Base-by-base conservation (phyloP, 2,113 vertebrate species). In the Carlito syrichta region DNA sequence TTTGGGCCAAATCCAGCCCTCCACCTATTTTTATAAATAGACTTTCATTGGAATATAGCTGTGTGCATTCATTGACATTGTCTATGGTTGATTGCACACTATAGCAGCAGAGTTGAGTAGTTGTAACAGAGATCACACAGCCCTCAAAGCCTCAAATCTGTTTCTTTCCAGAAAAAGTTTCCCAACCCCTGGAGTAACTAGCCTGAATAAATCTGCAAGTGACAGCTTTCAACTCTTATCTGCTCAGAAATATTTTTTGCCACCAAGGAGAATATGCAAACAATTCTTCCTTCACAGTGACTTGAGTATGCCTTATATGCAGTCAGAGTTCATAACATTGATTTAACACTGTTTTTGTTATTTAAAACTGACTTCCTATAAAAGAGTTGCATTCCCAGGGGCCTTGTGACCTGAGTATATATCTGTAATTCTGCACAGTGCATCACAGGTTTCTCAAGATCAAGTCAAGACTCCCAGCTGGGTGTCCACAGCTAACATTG, bases 291-390 rank as follows among this genome's bases (percentile, higher is more conserved):
- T 95, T 94, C 25, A n/a, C 10, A 54, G 50, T 56, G 23, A n/a
- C 43, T 25, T 20, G 50, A 63, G 60, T 50, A 76, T 63, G 78
- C 23, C 35, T 79, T 86, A 22, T 52, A 52, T 63, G 32, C 23
- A 86, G 38, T 56, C 52, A 86, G 43, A 94, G 50, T 89, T 95
- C 86, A 82, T 50, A 73, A 48, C 82, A 62, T n/a, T 84, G 48
- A 77, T 84, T 78, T 86, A 95, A 86, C 74, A 88, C 45, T 66
- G 73, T 95, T 86, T 94, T 62, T 86, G 40, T 92, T 90, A 86
- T 92, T 95, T 79, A 92, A 95, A 95, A 79, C 78, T 73, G 60
- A 97, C 62, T 96, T 96, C 16, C 43, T 95, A 60, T 79, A 92
- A 93, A 89, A 66, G 30, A 94, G 22, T 14, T 86, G 96, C 45